Base-by-base conservation (phyloP, 2,113 vertebrate genomes). In the Nesoenas mayeri region DNA sequence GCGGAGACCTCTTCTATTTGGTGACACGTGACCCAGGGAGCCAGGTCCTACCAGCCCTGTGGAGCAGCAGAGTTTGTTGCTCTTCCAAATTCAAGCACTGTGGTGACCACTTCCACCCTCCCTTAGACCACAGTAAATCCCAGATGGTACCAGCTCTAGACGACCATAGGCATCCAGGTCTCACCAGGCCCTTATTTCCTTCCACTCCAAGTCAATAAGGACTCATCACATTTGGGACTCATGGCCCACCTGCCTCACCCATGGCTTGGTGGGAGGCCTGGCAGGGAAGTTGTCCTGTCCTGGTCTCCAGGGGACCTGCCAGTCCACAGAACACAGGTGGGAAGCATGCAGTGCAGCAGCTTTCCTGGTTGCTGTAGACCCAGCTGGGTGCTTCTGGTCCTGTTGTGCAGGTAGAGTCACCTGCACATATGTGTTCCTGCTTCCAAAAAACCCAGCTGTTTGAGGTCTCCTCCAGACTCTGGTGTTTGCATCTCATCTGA, bases 131-230 rank as follows among this genome's bases (percentile, higher is more conserved):
- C 54, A 51, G 6, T 29, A 36, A 47, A 13, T 29, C 40, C 5
- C 50, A 70, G 44, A 2, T 11, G 54, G 50, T 19, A 32, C n/a
- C 61, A 44, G 12, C 40, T 81, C 36, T 51, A 32, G 54, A 7
- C 0, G 2, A 83, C 58, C 0, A 0, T 18, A 44, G 44, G 6
- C 56, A 71, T 17, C 21, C 17, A 14, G 36, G 22, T 47, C 28
- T 58, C n/a, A 70, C 4, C 1, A 62, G 13, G 18, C 32, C 22
- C 18, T 65, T 54, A 9, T 50, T 94, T 87, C 28, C 13, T 28
- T 81, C 57, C 54, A 5, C 38, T 90, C 25, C 2, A 2, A 10
- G 10, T 71, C 56, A 32, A 2, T 15, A 36, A 66, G 47, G 25
- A 67, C 21, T 40, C 24, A 32, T 6, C 31, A 28, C 19, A 18